Evolutionary conservation across 2,888 invertebrate genomes (phyloP).

Genomic region (Troilus luridus): DNA sequence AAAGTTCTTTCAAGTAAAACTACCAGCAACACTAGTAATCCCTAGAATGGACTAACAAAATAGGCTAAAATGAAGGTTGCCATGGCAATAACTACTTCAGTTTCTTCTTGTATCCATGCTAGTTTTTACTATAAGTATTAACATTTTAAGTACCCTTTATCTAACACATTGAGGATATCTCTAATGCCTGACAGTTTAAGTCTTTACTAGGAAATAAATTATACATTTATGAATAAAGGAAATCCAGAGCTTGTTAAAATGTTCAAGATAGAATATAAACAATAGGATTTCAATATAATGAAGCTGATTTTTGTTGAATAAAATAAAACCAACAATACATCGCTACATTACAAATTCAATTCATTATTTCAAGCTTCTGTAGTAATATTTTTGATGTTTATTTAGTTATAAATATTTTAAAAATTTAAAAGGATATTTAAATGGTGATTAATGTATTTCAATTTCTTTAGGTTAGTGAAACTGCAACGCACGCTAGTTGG

Average conservation of each 20-base stretch:
- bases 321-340: background rate
- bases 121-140: background rate
- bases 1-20: no score
- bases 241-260: background rate
- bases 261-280: background rate
- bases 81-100: background rate
- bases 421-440: background rate
- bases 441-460: background rate
- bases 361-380: background rate
- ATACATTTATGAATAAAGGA: background rate
- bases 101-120: background rate
- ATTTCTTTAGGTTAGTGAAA: conserved; percentile 72
- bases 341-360: background rate
- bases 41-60: background rate
- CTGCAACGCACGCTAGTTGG: conserved; percentile 84
- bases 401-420: background rate
- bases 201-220: background rate
- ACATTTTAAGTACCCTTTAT: background rate
- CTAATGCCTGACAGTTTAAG: background rate
- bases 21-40: background rate
- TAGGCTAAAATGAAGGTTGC: background rate
- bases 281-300: background rate
- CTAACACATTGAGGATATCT: background rate
- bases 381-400: background rate
- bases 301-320: background rate